Evolutionary conservation across 2,797 vertebrate species (phyloP).

Genomic region (Hypotaenidia philippensis): DNA sequence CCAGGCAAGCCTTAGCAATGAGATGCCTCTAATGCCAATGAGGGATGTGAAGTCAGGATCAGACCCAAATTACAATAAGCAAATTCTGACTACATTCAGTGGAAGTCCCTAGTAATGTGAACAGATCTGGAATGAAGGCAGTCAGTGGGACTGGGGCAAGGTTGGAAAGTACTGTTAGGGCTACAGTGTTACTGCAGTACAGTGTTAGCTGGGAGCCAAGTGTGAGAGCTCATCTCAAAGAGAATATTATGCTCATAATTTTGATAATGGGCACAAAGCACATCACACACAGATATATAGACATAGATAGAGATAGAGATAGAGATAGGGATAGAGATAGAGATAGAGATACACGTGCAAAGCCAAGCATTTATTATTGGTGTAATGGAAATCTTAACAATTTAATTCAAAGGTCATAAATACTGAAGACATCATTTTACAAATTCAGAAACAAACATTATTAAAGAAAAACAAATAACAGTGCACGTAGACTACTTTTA

Average conservation of each 20-base stretch:
- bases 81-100: background rate
- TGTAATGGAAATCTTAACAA: background rate
- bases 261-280: background rate
- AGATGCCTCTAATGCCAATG: background rate
- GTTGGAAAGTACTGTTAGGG: rapidly evolving
- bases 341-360: background rate
- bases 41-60: background rate
- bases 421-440: background rate
- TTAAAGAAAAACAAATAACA: background rate
- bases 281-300: background rate
- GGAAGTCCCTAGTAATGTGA: background rate
- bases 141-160: background rate
- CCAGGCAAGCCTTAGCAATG: background rate
- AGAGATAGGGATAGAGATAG: background rate
- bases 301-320: too few species aligned
- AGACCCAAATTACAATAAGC: background rate
- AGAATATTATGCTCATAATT: rapidly evolving
- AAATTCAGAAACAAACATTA: background rate
- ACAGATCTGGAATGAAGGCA: background rate
- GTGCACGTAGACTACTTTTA: background rate
- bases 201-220: background rate
- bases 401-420: background rate
- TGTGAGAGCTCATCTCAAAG: background rate
- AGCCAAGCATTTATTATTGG: background rate
- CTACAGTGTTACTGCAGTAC: background rate